A percentile compares a stretch with the other conserved stretches of the same genome.
Conservation (phyloP, 2,888 invertebrate species). For the Polydrusus tereticollis region DNA sequence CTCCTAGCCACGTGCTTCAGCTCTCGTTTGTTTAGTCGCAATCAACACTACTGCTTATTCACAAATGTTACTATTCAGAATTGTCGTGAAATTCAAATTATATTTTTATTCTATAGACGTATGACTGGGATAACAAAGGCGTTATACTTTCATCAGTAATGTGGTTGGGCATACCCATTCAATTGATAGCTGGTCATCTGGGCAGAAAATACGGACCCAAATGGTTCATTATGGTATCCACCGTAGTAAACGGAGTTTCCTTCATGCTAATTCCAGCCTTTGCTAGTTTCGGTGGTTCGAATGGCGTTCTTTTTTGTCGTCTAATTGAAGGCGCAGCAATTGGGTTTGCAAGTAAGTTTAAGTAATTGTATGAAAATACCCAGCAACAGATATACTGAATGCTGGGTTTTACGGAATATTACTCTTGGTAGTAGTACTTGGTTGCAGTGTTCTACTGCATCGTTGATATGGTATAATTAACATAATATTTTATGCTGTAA, state of each 20-base stretch:
- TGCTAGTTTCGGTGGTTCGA: conserved; percentile 47
- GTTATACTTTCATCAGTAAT: conserved; percentile 82
- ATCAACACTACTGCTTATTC: too few species aligned
- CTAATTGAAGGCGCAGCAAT: conserved; percentile 76
- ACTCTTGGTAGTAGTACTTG: too few species aligned
- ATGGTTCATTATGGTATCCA: conserved; percentile 70
- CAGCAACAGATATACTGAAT: too few species aligned
- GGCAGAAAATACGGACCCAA: conserved; percentile 83
- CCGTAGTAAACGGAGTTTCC: conserved; percentile 72
- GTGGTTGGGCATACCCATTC: conserved; percentile 83
- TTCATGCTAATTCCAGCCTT: conserved; percentile 70
- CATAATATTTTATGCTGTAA: too few species aligned
- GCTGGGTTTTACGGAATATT: too few species aligned
- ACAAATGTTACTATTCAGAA: too few species aligned
- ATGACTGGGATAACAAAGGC: conserved; percentile 38
- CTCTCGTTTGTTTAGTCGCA: too few species aligned
- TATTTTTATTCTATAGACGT: conserved; percentile 28
- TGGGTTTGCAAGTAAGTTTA: conserved; percentile 71
- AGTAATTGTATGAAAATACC: not conserved
- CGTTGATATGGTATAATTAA: too few species aligned
- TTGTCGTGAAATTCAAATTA: too few species aligned
- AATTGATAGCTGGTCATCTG: conserved; percentile 78
- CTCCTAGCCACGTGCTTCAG: too few species aligned
- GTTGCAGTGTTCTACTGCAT: too few species aligned
- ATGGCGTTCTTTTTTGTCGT: conserved; percentile 52